A percentile compares a stretch with the other conserved stretches of the same genome.
Conservation (phyloP, 2,797 vertebrate genomes). For the Micrastur ruficollis region DNA sequence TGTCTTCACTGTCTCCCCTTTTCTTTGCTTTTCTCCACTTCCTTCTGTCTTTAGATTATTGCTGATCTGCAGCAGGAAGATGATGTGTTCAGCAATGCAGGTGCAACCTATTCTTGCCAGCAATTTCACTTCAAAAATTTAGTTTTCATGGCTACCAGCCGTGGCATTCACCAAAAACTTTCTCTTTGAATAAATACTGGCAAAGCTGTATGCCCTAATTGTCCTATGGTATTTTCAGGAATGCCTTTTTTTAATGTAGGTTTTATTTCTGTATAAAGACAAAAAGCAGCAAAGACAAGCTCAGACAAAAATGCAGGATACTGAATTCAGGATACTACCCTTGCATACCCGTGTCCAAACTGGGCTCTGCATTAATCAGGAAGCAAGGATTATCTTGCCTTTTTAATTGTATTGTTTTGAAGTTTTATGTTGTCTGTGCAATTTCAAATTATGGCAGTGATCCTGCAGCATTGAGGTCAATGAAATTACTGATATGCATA, state of each 20-base stretch:
- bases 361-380: background rate
- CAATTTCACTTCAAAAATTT: background rate
- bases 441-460: conserved; percentile 1
- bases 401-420: conserved; percentile 21
- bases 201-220: background rate
- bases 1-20: background rate
- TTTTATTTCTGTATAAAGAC: background rate
- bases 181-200: background rate
- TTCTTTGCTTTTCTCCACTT: background rate
- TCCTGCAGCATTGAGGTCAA: background rate
- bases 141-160: background rate
- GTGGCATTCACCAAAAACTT: background rate
- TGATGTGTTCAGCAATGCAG: background rate
- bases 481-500: background rate
- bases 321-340: background rate
- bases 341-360: background rate
- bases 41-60: background rate
- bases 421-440: background rate
- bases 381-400: background rate
- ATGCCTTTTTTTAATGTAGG: background rate
- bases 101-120: background rate
- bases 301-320: background rate
- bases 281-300: background rate
- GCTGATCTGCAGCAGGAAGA: background rate
- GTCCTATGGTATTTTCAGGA: background rate